Percentiles rank a stretch among this genome's conserved stretches.
These are phyloP conservation scores for Dasypogon diadema DNA, from an alignment of 2,888 invertebrate species.

Conservation along the genomic window DNA sequence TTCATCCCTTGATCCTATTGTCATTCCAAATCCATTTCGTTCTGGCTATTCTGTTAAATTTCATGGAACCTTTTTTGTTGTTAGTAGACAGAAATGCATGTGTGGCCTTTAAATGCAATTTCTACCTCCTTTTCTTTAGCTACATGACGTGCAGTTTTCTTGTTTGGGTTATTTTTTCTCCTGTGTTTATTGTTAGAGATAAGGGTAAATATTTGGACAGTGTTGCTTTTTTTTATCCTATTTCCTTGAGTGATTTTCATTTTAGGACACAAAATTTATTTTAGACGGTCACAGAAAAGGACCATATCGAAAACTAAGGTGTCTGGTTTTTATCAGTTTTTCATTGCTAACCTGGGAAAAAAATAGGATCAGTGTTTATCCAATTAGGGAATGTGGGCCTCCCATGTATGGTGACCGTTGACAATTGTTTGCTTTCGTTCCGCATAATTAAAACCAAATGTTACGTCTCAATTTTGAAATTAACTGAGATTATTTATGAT, in stretches of 20 bases:
- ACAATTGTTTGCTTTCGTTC: conserved; percentile 43
- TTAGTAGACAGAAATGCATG: conserved; percentile 17
- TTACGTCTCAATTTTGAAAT: conserved; percentile 26
- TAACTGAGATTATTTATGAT: conserved; percentile 19
- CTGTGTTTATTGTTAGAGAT: background rate
- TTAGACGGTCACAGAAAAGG: too few relatives aligned
- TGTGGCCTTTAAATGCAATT: conserved; percentile 39
- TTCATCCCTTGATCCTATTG: conserved; percentile 32
- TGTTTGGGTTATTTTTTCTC: conserved; percentile 12
- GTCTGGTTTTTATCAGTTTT: background rate
- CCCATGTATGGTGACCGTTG: background rate
- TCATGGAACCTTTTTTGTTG: conserved; percentile 26
- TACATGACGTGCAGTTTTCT: conserved; percentile 5
- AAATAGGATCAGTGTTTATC: conserved; percentile 3
- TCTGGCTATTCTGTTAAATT: conserved; percentile 45
- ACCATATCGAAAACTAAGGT: background rate
- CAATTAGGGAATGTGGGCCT: conserved; percentile 3
- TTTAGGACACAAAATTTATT: too few relatives aligned
- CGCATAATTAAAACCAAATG: conserved; percentile 43
- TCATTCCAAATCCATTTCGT: conserved; percentile 28
- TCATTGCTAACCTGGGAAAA: background rate
- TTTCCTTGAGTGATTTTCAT: background rate
- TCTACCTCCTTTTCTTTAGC: conserved; percentile 19
- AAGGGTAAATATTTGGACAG: conserved; percentile 44
- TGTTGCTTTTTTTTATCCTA: conserved; percentile 6